A percentile compares a stretch with the other conserved stretches of the same genome.
Evolutionary conservation across 1,140 invertebrate species (phyloP).

Genomic region (Homalodisca vitripennis): DNA sequence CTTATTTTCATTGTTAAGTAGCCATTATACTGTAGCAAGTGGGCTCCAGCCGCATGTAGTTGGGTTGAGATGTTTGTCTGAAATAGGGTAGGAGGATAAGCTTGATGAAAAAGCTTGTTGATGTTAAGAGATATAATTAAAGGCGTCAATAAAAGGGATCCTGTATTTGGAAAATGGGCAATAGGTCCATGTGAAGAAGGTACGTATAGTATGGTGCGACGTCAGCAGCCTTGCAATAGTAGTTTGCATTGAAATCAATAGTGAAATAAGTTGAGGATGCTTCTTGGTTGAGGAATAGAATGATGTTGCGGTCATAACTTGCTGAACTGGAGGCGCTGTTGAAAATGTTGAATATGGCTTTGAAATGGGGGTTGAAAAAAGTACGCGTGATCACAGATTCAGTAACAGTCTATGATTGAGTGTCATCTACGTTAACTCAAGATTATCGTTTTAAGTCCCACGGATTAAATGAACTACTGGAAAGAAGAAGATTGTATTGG

Average conservation of each 20-base stretch:
- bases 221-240: not conserved
- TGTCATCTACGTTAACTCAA: not conserved
- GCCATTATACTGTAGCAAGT: slow-evolving; percentile 15
- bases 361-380: not conserved
- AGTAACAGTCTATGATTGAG: not conserved
- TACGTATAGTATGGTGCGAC: not conserved
- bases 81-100: slow-evolving; percentile 12
- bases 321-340: not conserved
- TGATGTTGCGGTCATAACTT: not conserved
- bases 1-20: slow-evolving; percentile 18
- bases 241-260: not conserved
- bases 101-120: not conserved
- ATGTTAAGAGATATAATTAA: not conserved
- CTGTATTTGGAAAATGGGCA: not conserved
- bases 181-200: not conserved
- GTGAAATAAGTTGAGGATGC: not conserved
- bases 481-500: not conserved
- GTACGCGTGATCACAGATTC: not conserved
- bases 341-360: not conserved
- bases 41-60: slow-evolving; percentile 17
- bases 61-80: slow-evolving; percentile 1
- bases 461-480: not conserved
- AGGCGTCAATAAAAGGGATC: not conserved
- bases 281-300: not conserved
- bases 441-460: not conserved